Evolutionary conservation across 2,113 vertebrate genomes (phyloP).

Genomic region (Pygoscelis adeliae): DNA sequence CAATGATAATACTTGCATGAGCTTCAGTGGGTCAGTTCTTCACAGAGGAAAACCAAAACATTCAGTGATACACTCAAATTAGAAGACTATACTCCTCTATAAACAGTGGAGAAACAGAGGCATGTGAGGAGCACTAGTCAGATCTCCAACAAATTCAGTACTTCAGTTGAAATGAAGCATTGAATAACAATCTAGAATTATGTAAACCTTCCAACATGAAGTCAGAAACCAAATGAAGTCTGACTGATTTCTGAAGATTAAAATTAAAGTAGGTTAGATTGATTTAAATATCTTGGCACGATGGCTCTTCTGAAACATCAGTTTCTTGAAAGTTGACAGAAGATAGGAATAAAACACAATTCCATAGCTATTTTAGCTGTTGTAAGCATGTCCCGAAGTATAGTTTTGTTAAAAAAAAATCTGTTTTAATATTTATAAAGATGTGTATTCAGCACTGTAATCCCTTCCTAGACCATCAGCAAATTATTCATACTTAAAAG

Average conservation of each 20-base stretch:
- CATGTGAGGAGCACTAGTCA: fast-evolving
- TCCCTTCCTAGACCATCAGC: slow-evolving; percentile 42
- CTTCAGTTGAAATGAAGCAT: background rate
- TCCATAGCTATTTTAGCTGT: background rate
- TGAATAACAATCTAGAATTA: background rate
- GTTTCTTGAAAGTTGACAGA: background rate
- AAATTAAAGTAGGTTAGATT: background rate
- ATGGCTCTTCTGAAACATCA: background rate
- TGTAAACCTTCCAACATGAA: background rate
- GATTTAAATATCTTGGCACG: background rate
- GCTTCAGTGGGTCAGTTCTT: background rate
- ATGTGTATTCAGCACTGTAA: background rate
- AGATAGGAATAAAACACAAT: background rate
- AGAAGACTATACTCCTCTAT: background rate
- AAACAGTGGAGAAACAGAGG: background rate
- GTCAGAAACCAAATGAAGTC: background rate
- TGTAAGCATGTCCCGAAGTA: slow-evolving; percentile 1
- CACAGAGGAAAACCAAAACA: background rate
- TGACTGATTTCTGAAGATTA: background rate
- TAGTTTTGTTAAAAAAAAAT: background rate
- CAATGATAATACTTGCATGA: background rate
- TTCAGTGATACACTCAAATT: background rate
- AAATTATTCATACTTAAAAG: slow-evolving; percentile 59
- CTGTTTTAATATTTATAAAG: background rate
- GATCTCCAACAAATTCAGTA: background rate